Percentiles rank a stretch among this genome's conserved stretches.
Conservation (phyloP, 2,113 vertebrate species). For the Tamias sibiricus region DNA sequence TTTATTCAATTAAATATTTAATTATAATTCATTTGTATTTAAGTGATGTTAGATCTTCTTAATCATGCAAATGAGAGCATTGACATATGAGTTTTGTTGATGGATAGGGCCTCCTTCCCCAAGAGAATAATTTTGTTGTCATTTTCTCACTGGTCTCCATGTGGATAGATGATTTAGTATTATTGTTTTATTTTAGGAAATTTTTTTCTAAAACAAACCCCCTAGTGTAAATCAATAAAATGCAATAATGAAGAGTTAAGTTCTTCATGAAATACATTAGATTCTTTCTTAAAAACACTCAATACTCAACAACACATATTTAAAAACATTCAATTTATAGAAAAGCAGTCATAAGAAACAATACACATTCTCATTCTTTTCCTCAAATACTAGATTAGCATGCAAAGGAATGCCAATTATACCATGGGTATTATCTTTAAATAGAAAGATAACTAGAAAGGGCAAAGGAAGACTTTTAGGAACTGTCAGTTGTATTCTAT, state of each 20-base stretch:
- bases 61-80: not conserved
- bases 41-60: not conserved
- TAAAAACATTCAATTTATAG: not conserved
- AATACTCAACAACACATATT: not conserved
- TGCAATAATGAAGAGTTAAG: not conserved
- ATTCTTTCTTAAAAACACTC: not conserved
- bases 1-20: not conserved
- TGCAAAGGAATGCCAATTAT: not conserved
- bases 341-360: not conserved
- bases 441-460: not conserved
- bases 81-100: not conserved
- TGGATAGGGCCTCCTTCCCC: not conserved
- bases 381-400: not conserved
- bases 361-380: not conserved
- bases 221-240: not conserved
- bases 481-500: not conserved
- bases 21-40: not conserved
- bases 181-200: not conserved
- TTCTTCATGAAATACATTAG: not conserved
- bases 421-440: constrained; percentile 1
- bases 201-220: not conserved
- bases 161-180: not conserved
- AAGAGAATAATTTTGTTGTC: not conserved
- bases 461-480: not conserved
- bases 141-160: not conserved